These are phyloP conservation scores for Cheilosia scutellata DNA, from an alignment of 2,888 invertebrate genomes.

Conservation along the genomic window DNA sequence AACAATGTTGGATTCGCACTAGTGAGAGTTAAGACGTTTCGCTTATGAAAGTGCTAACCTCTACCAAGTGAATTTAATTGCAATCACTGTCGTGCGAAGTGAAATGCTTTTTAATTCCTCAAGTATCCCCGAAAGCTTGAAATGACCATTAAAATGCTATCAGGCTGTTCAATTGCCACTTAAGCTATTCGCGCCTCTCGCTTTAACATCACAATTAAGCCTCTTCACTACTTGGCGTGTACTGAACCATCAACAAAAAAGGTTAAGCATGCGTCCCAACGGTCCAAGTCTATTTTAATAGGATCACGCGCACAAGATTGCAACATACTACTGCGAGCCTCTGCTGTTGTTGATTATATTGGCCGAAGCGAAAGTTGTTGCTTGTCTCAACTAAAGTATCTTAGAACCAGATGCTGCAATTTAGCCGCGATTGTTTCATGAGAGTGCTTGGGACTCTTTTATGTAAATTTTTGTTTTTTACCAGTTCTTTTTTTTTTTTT, in stretches of 20 bases:
- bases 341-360: not conserved
- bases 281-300: constrained; percentile 42
- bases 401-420: constrained; percentile 58
- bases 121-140: constrained; percentile 35
- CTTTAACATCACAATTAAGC: constrained; percentile 42
- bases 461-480: constrained; percentile 42
- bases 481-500: constrained; percentile 23
- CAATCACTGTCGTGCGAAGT: constrained; percentile 10
- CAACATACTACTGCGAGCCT: constrained; percentile 4
- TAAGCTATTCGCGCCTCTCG: constrained; percentile 38
- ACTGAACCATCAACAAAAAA: constrained; percentile 18
- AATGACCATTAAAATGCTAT: constrained; percentile 15
- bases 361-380: constrained; percentile 53
- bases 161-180: constrained; percentile 42
- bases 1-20: constrained; percentile 8
- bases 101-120: constrained; percentile 34
- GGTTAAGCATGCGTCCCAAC: constrained; percentile 56
- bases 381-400: constrained; percentile 30
- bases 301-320: constrained; percentile 32
- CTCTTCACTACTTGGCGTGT: constrained; percentile 5
- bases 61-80: constrained; percentile 13
- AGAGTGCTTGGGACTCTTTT: constrained; percentile 39
- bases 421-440: constrained; percentile 47
- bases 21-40: constrained; percentile 34
- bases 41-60: constrained; percentile 44